Base-by-base conservation (phyloP, 2,888 invertebrate species). In the Luperina testacea region DNA sequence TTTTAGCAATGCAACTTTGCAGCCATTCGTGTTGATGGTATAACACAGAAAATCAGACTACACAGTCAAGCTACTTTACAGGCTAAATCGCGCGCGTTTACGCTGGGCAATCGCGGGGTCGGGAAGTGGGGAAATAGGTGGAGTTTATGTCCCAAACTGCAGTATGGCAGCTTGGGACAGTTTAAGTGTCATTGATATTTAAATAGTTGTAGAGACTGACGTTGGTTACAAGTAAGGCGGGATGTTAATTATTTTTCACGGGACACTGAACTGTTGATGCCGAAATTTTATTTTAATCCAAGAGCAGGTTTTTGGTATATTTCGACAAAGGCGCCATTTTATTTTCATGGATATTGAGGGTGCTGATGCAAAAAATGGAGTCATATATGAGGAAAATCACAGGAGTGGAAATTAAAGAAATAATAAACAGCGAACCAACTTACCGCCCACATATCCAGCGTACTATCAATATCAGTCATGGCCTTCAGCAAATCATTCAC, bases 361-460 rank as follows among this genome's bases (percentile, higher is more conserved):
- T 67, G 27, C 65, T 72, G 11, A n/a, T 70, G 57, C 17, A 0
- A n/a, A 24, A 70, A 64, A 65, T 42, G 15, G 32, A 24, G 32
- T 24, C 20, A 53, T 53, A 53, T 48, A 53, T 53, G 6, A 20
- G 20, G 20, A 20, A 53, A 53, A 53, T 51, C 51, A 53, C 8
- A 53, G 53, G 53, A 15, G 13, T 20, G 5, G 6, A 51, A 11
- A 69, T 63, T 7, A 63, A 63, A 9, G 3, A 2, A 15, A 32
- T 2, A 42, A 42, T 15, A 57, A 45, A 48, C 27, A 13, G 1
- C n/a, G 0, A 17, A 51, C 6, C 2, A 42, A 90, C 95, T 95
- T 88, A 97, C 97, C 94, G 98, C 97, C 98, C 98, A 98, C 89
- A 97, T 95, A 64, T 97, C 95, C 80, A 98, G 94, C n/a, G 97